phyloP scores from a whole-genome alignment of 2,113 vertebrate genomes.

The Neogobius melanostomus region DNA sequence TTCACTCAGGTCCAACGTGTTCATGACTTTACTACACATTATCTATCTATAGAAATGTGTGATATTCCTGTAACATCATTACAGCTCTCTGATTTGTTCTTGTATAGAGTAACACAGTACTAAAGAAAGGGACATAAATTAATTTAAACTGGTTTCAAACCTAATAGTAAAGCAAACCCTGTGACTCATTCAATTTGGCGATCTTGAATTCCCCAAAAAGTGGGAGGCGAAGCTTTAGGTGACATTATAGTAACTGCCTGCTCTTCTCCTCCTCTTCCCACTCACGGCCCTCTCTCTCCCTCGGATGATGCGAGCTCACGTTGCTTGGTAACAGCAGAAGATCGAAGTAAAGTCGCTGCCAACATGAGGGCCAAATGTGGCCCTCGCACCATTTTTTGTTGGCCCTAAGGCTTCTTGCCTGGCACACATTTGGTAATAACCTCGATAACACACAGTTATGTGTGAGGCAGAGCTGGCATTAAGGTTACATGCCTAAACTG shows the following conservation, averaged over 20 bases:
- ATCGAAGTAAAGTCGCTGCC: constrained; percentile 58
- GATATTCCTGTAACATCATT: background rate
- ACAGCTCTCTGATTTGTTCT: no score
- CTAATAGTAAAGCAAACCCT: background rate
- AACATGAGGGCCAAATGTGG: no score
- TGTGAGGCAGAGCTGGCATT: no score
- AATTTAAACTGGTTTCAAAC: background rate
- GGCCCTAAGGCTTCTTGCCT: no score
- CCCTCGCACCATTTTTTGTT: background rate
- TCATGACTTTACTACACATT: no score
- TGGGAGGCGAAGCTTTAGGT: constrained; percentile 11
- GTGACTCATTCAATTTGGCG: background rate
- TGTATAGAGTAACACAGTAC: no score
- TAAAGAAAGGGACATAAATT: background rate
- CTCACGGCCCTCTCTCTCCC: constrained; percentile 63
- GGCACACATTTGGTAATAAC: no score
- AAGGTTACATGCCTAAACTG: no score
- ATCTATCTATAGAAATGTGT: background rate
- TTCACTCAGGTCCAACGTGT: no score
- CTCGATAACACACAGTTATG: no score
- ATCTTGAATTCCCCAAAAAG: constrained; percentile 3
- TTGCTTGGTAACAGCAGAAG: constrained; percentile 74
- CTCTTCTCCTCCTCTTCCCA: constrained; percentile 61
- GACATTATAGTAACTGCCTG: constrained; percentile 28
- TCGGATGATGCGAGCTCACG: constrained; percentile 61